These are phyloP conservation scores for Tethea ocularis DNA, from an alignment of 2,888 invertebrate species.

Conservation along the genomic window DNA sequence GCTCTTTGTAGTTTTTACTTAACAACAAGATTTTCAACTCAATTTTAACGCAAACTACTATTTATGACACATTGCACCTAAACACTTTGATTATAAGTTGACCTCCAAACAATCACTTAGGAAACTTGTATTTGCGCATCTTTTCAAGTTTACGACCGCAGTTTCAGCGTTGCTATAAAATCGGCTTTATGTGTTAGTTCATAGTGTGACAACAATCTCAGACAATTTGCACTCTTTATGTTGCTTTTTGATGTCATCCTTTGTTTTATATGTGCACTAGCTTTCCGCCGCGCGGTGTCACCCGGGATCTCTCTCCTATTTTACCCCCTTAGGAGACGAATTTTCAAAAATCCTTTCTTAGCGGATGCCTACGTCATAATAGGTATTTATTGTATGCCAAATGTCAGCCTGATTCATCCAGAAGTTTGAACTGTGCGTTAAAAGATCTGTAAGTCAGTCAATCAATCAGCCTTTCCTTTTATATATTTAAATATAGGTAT, in stretches of 20 bases:
- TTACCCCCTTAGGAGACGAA: too few species aligned
- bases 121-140: slow-evolving; percentile 46
- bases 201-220: slow-evolving; percentile 52
- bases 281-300: too few species aligned
- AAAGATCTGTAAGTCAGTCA: too few species aligned
- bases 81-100: slow-evolving; percentile 29
- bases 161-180: slow-evolving; percentile 58
- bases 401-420: too few species aligned
- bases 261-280: slow-evolving; percentile 14
- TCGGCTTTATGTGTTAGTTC: slow-evolving; percentile 56
- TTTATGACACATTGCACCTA: slow-evolving; percentile 5
- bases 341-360: too few species aligned
- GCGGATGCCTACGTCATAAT: too few species aligned
- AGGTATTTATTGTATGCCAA: too few species aligned
- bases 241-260: slow-evolving; percentile 36
- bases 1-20: background rate
- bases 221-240: slow-evolving; percentile 54
- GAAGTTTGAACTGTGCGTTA: too few species aligned
- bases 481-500: too few species aligned
- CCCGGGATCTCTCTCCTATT: too few species aligned
- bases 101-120: slow-evolving; percentile 41
- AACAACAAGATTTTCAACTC: background rate
- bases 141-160: slow-evolving; percentile 58
- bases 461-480: too few species aligned
- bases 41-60: slow-evolving; percentile 10